Conservation (phyloP, 2,113 vertebrate species). For the Notechis scutatus region DNA sequence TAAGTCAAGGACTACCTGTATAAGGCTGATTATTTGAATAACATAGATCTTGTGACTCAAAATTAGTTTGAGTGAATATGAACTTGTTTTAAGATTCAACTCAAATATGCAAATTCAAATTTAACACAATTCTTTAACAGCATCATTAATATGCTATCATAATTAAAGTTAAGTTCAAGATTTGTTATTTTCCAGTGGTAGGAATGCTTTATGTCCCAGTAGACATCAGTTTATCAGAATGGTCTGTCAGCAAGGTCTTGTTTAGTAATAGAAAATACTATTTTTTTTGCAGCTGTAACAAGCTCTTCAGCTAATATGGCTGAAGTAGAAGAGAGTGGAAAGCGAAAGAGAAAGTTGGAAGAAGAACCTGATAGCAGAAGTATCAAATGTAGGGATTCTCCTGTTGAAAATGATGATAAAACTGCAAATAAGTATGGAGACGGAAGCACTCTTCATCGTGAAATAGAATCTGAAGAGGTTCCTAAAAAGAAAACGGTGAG, state of each 20-base stretch:
- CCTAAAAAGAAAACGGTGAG: background rate
- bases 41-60: background rate
- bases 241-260: background rate
- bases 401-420: constrained; percentile 13
- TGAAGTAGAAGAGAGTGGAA: constrained; percentile 1
- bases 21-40: background rate
- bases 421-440: background rate
- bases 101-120: background rate
- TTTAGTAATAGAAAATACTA: background rate
- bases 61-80: background rate
- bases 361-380: constrained; percentile 18
- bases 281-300: constrained; percentile 34
- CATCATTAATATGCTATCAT: background rate
- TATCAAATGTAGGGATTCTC: background rate
- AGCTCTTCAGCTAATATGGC: constrained; percentile 57
- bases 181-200: background rate
- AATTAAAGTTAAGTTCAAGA: background rate
- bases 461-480: background rate
- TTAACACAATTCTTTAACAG: background rate
- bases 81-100: background rate
- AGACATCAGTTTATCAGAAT: background rate
- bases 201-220: background rate
- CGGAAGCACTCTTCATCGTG: background rate
- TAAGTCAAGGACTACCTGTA: too few relatives aligned
- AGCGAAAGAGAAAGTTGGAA: background rate